A percentile compares a stretch with the other conserved stretches of the same genome.
Evolutionary conservation across 1,140 invertebrate genomes (phyloP).

Genomic region (Drosophila ficusphila): DNA sequence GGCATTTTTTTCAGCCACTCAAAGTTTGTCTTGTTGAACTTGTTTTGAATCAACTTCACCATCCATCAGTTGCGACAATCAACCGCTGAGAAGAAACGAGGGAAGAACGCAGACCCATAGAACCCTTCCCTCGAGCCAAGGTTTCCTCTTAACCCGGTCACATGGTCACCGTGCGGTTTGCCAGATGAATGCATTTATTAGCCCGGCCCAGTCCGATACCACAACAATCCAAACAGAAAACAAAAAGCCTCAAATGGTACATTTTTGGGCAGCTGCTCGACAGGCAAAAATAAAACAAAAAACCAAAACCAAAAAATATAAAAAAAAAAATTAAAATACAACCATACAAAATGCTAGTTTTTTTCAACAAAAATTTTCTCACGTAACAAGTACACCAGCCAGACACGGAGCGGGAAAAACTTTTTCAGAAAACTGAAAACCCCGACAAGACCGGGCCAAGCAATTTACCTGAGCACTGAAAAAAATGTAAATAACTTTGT

Average conservation of each 20-base stretch:
- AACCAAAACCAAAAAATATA: constrained; percentile 1
- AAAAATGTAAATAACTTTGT: background rate
- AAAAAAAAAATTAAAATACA: constrained; percentile 36
- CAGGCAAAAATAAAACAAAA: constrained; percentile 18
- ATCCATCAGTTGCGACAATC: constrained; percentile 31
- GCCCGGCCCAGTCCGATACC: constrained; percentile 17
- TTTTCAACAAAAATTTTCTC: constrained; percentile 72
- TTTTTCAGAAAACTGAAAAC: constrained; percentile 32
- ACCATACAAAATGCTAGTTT: constrained; percentile 57
- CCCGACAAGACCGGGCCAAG: constrained; percentile 42
- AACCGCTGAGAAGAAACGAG: background rate
- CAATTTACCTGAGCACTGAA: constrained; percentile 46
- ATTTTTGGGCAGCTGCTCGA: constrained; percentile 59
- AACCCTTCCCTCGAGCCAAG: constrained; percentile 57
- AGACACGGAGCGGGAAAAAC: constrained; percentile 50
- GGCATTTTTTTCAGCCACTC: background rate
- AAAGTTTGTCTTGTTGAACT: constrained; percentile 16
- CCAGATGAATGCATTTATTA: constrained; percentile 59
- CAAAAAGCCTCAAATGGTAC: constrained; percentile 52
- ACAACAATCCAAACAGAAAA: constrained; percentile 34
- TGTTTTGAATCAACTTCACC: constrained; percentile 11
- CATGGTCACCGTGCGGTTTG: constrained; percentile 57
- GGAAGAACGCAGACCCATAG: constrained; percentile 16
- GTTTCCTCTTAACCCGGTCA: constrained; percentile 39
- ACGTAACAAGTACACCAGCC: constrained; percentile 73